Percentiles rank a stretch among this genome's conserved stretches.
Conservation (phyloP, 2,888 invertebrate genomes). For the Eupithecia pulchellata region DNA sequence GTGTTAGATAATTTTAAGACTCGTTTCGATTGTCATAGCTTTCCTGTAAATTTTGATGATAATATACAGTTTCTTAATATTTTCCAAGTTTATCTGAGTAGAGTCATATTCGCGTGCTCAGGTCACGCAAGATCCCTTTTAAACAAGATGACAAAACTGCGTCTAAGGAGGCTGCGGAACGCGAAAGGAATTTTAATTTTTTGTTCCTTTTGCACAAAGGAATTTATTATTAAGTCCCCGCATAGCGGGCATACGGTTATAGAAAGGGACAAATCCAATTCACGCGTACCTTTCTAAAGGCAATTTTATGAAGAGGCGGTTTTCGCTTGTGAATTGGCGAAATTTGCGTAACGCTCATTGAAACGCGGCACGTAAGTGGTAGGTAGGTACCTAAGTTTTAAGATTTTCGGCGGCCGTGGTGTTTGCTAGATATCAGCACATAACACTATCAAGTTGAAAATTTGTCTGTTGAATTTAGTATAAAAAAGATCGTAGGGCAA, state of each 20-base stretch:
- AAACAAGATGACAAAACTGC: slow-evolving; percentile 77
- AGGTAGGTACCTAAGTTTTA: neutral
- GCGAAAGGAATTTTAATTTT: slow-evolving; percentile 79
- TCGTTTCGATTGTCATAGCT: neutral
- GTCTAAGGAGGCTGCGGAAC: slow-evolving; percentile 64
- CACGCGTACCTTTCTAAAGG: slow-evolving; percentile 53
- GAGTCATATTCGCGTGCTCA: slow-evolving; percentile 39
- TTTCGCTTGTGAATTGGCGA: slow-evolving; percentile 22
- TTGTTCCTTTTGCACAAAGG: slow-evolving; percentile 76
- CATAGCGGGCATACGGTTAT: slow-evolving; percentile 72
- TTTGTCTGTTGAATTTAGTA: too few species aligned
- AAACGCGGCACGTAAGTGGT: slow-evolving; percentile 10
- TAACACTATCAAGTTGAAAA: neutral
- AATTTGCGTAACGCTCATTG: slow-evolving; percentile 10
- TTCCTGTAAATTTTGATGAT: neutral
- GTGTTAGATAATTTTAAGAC: neutral
- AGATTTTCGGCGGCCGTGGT: neutral
- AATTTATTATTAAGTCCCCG: slow-evolving; percentile 77
- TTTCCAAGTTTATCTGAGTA: neutral
- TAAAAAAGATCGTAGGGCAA: too few species aligned
- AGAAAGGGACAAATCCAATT: slow-evolving; percentile 63
- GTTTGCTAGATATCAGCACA: neutral
- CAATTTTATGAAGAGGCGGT: slow-evolving; percentile 20
- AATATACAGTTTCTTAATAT: neutral
- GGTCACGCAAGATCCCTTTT: slow-evolving; percentile 67